phyloP scores from a whole-genome alignment of 2,888 invertebrate genomes.

The Lasius fuliginosus region DNA sequence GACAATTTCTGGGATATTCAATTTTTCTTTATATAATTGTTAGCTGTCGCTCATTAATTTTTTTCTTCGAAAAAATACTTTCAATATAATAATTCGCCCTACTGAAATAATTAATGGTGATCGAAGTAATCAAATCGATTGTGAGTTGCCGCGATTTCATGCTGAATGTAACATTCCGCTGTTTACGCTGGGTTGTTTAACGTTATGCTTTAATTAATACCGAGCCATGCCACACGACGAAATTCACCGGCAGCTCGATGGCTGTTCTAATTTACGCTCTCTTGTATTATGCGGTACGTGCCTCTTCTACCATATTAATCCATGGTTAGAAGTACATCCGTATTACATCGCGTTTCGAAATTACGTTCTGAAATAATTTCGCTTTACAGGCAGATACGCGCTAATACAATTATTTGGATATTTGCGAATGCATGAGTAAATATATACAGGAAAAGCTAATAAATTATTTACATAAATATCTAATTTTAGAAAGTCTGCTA shows the following conservation, averaged over 20 bases:
- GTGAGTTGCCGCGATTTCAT: conserved; percentile 26
- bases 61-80: background rate
- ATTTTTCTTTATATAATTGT: background rate
- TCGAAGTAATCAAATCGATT: conserved; percentile 25
- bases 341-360: conserved; percentile 37
- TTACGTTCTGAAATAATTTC: conserved; percentile 47
- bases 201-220: conserved; percentile 58
- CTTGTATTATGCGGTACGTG: conserved; percentile 56
- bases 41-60: background rate
- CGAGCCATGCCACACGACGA: conserved; percentile 45
- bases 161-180: conserved; percentile 35
- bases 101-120: conserved; percentile 22
- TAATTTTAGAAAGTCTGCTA: conserved; percentile 25
- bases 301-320: conserved; percentile 56
- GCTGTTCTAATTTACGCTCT: conserved; percentile 58
- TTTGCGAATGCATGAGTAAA: conserved; percentile 18
- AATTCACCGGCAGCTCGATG: conserved; percentile 59
- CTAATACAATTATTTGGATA: conserved; percentile 52
- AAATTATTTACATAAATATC: conserved; percentile 47
- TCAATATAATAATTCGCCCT: conserved; percentile 12
- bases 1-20: background rate
- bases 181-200: conserved; percentile 48
- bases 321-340: conserved; percentile 54
- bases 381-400: conserved; percentile 47
- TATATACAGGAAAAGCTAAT: conserved; percentile 19